Evolutionary conservation across 2,888 invertebrate species (phyloP).

Genomic region (Eupithecia abbreviata): DNA sequence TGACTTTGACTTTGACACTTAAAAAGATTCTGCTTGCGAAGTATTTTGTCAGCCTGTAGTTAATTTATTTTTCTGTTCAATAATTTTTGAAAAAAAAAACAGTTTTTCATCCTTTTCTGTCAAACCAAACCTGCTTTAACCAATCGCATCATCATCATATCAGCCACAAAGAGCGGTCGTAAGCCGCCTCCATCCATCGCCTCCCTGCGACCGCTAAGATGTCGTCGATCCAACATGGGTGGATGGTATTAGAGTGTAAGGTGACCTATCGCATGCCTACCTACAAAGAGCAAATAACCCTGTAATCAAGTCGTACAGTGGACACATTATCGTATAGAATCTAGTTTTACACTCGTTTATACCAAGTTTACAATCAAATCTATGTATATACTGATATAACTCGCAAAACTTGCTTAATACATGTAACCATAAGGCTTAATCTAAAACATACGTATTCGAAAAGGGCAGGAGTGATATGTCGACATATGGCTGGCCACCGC

Average conservation of each 20-base stretch:
- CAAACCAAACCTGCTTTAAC: not conserved
- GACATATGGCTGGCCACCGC: conserved; percentile 78
- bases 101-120: not conserved
- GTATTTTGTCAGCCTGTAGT: not conserved
- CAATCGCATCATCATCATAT: not conserved
- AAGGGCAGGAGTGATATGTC: conserved; percentile 80
- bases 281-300: not conserved
- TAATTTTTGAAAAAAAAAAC: too few relatives aligned
- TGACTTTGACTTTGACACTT: too few relatives aligned
- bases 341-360: not conserved
- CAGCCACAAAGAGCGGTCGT: too few relatives aligned
- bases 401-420: conserved; percentile 20
- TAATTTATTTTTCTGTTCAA: not conserved
- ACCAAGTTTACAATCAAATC: not conserved
- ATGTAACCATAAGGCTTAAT: conserved; percentile 38
- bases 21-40: not conserved
- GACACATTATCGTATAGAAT: not conserved
- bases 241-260: too few relatives aligned
- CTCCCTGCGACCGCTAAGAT: too few relatives aligned
- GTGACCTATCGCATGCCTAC: not conserved
- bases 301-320: not conserved
- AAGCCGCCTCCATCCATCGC: too few relatives aligned
- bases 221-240: too few relatives aligned
- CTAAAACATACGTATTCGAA: conserved; percentile 60
- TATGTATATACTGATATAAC: not conserved